These are phyloP conservation scores for Anguilla obscura DNA, from an alignment of 2,797 vertebrate genomes.

Conservation along the genomic window DNA sequence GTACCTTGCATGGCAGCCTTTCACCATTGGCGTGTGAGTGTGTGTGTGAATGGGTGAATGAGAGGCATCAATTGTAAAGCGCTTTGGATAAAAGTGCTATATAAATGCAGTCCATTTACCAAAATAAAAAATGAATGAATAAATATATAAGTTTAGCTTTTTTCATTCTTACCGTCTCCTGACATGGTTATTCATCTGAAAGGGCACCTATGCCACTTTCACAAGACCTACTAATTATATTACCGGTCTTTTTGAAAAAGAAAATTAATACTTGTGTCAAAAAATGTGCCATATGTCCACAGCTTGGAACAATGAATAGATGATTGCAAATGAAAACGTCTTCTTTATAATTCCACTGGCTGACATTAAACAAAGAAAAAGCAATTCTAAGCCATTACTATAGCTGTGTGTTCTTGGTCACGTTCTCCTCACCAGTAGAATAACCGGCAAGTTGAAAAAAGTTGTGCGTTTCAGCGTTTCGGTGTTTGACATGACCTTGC, in stretches of 20 bases:
- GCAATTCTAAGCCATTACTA: neutral
- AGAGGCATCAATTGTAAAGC: too few species aligned
- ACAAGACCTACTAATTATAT: neutral
- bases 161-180: neutral
- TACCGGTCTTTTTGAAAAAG: neutral
- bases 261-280: neutral
- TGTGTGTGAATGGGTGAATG: too few species aligned
- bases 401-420: neutral
- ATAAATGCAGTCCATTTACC: too few species aligned
- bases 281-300: neutral
- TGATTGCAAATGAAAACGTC: neutral
- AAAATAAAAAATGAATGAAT: neutral
- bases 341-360: neutral
- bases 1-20: too few species aligned
- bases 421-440: neutral
- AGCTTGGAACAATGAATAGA: neutral
- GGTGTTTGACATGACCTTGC: conserved; percentile 41
- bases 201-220: neutral
- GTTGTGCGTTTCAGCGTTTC: neutral
- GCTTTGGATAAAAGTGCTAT: too few species aligned
- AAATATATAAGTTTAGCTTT: neutral
- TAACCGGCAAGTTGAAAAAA: neutral
- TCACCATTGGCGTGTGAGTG: too few species aligned
- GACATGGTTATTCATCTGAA: neutral
- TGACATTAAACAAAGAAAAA: neutral